Base-by-base conservation (phyloP, 1,140 invertebrate genomes). In the Calephelis nemesis region DNA sequence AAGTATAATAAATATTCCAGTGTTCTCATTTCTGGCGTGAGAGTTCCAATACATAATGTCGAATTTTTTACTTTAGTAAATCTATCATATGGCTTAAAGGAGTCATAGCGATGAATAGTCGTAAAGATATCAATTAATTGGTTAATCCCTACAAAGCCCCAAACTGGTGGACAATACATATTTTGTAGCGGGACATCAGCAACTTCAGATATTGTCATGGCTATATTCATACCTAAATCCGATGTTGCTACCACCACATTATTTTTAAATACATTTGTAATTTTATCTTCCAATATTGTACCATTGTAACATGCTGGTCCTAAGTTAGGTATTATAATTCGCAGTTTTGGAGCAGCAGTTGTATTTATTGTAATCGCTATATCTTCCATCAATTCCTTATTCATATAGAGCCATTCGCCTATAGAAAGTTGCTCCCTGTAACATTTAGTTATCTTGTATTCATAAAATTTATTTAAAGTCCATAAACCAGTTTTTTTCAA, bases 91-190 rank as follows among this genome's bases (percentile, higher is more conserved):
- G 93, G 92, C 62, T 83, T 73, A 74, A 90, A 87, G 30, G 77
- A 72, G 70, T 92, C 81, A 47, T 90, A 90, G 72, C 84, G 89
- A 74, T 93, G 87, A 68, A 92, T 75, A 52, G 90, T 92, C 62
- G 84, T 89, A 54, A 76, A 81, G 45, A 92, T 77, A 77, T 93
- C 93, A 11, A 92, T 82, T 54, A 92, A 86, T 63, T 91, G 84
- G 74, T 93, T 92, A n/a, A 91, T 77, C 39, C 92, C 92, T 0
- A 92, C 82, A 75, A 93, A 93, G 10, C 93, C 93, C 93, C 93
- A 93, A 8, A 93, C 93, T 47, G 93, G 93, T 7, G 93, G 92
- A 64, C 90, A 92, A 77, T 88, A 87, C 72, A 93, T 87, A 74
- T 91, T 87, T 72, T 76, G 77, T 50, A 91, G 68, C 2, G 86